Evolutionary conservation across 2,888 invertebrate species (phyloP), one percentile per base, ranked within the genome.

Genomic region (Acanthosoma haemorrhoidale): DNA sequence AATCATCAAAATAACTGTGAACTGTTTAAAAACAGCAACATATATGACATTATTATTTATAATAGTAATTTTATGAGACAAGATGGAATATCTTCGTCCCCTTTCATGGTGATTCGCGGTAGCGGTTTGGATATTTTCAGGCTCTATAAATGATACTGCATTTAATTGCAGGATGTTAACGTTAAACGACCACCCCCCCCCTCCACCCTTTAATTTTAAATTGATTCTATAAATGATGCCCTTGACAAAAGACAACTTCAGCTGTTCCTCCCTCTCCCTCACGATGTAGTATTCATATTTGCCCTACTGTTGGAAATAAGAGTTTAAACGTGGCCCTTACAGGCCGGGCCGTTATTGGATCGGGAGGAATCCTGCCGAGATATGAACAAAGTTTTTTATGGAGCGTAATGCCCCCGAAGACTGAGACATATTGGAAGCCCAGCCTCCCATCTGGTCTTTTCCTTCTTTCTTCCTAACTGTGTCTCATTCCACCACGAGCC

Each of bases 331-430:
- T 51, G 51, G 51, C 51, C 25, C 51, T 25, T 25, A 51, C 51
- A 51, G n/a, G 51, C 25, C 6, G 51, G 25, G 13, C 25, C 25
- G n/a, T 51, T 51, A 51, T 51, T 51, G 51, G 51, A 51, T 51
- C 51, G n/a, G 5, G 51, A 25, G 51, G 51, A 51, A 51, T 51
- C 51, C n/a, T n/a, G 25, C 25, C 25, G n/a, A 51, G 51, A 51
- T 51, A 51, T 51, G 51, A 51, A 51, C 25, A 51, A 51, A 51
- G 51, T 51, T 51, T 51, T 51, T 51, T 51, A 51, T 51, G 29
- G 51, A 51, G n/a, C 51, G 51, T 51, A 51, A 51, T 51, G 51
- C 29, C 51, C 25, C 29, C 51, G 51, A 51, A 51, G 51, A 51
- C 25, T 25, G 51, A 51, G 51, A 51, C 51, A 51, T 51, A 51